Evolutionary conservation across 2,888 invertebrate genomes (phyloP), one percentile per base, ranked within the genome.

Genomic region (Pollenia labialis): DNA sequence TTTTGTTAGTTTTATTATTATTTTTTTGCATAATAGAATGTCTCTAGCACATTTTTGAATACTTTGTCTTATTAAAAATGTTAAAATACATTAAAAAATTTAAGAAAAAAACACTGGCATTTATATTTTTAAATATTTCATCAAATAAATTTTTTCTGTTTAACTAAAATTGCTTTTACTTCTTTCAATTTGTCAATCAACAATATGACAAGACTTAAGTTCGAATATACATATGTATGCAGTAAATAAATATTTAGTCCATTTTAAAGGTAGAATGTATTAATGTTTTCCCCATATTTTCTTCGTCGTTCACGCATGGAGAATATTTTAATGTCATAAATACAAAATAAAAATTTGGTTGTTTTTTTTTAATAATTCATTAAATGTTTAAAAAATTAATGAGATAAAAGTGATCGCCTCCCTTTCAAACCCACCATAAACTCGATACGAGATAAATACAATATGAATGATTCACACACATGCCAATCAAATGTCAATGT

Each of bases 401-500:
- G 32, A 23, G 23, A 46, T 66, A 66, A 76, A 32, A 32, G 32
- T 32, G 32, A 6, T 6, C 56, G 0, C 23, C 8, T 16, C 44
- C 0, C 40, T 54, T 62, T 48, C 32, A 56, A 44, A 40, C 60
- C 42, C 4, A 50, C 14, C 42, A 16, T 10, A 18, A 14, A 66
- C 14, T 32, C 32, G 32, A 32, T 32, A 46, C 12, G 8, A 32
- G 69, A 42, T 54, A 71, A 14, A 72, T 60, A 81, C 23, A 74
- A 50, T 74, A 87, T 88, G 89, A 86, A 88, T 91, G 91, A 91
- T 91, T 92, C 91, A 90, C 88, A 87, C 91, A 90, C 88, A 87
- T 90, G 92, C 90, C 91, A 91, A 92, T 91, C 91, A 92, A 90
- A 90, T 91, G 92, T 92, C 92, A 91, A 90, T 92, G 92, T 90